Evolutionary conservation across 2,888 invertebrate genomes (phyloP).

Genomic region (Dione vanillae): DNA sequence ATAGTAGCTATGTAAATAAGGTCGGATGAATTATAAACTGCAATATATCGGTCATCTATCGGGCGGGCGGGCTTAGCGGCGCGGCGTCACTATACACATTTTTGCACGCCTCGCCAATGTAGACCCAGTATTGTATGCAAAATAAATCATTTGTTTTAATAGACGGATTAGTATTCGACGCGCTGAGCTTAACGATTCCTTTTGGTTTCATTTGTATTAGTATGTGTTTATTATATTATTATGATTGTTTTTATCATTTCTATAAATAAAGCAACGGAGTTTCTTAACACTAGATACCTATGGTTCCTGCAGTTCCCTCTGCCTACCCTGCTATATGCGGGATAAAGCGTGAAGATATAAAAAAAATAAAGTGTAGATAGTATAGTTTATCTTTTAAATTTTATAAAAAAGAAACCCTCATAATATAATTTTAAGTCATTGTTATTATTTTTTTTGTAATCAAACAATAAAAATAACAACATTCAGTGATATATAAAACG

Average conservation of each 20-base stretch:
- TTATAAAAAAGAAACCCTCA: too few species aligned
- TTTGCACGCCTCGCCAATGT: conserved; percentile 65
- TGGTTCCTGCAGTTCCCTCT: too few species aligned
- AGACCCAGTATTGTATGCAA: conserved; percentile 70
- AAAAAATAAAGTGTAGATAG: too few species aligned
- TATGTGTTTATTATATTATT: background rate
- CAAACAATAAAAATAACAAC: too few species aligned
- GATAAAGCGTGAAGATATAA: too few species aligned
- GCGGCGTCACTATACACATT: conserved; percentile 56
- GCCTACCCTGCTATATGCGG: too few species aligned
- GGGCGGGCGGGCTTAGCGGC: conserved; percentile 31
- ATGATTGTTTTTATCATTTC: conserved; percentile 1
- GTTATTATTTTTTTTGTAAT: too few species aligned
- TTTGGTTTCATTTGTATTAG: conserved; percentile 46
- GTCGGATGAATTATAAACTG: conserved; percentile 53
- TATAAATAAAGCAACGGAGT: conserved; percentile 10
- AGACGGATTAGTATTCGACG: conserved; percentile 55
- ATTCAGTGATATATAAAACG: too few species aligned
- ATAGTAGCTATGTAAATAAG: conserved; percentile 34
- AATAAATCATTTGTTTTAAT: conserved; percentile 59
- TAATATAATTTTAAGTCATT: too few species aligned
- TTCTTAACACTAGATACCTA: too few species aligned
- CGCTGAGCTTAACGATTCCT: conserved; percentile 45
- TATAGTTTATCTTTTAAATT: too few species aligned
- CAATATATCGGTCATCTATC: conserved; percentile 49